These are phyloP conservation scores for Ditula angustiorana DNA, from an alignment of 2,888 invertebrate genomes.

Conservation along the genomic window DNA sequence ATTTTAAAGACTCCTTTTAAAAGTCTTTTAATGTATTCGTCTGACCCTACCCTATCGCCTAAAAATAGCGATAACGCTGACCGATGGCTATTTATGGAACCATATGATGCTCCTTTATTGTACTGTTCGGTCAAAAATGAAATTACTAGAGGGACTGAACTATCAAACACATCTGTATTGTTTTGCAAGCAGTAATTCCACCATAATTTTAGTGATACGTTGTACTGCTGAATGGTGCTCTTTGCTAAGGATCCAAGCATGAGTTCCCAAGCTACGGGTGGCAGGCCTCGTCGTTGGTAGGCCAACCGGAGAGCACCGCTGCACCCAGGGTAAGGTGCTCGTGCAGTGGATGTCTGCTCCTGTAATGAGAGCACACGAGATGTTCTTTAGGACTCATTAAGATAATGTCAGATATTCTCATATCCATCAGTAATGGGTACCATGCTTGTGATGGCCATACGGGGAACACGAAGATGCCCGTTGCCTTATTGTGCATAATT, in stretches of 20 bases:
- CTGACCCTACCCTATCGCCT: conserved; percentile 42
- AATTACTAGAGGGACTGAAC: too few relatives aligned
- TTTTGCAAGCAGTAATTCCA: conserved; percentile 26
- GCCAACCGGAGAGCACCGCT: conserved; percentile 2
- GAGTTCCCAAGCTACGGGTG: not conserved
- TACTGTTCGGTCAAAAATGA: conserved; percentile 44
- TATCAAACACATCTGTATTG: too few relatives aligned
- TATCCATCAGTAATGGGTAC: too few relatives aligned
- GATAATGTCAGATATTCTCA: too few relatives aligned
- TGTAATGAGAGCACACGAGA: too few relatives aligned
- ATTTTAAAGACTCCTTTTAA: conserved; percentile 48
- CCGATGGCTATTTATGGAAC: conserved; percentile 47
- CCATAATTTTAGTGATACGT: not conserved
- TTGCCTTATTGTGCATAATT: conserved; percentile 30
- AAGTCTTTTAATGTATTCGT: conserved; percentile 44
- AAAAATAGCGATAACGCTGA: conserved; percentile 49
- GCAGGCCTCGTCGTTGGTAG: not conserved
- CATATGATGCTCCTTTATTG: conserved; percentile 45
- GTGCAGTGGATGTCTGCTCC: not conserved
- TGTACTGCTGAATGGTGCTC: not conserved
- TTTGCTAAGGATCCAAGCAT: not conserved
- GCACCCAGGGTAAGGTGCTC: conserved; percentile 1
- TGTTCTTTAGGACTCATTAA: too few relatives aligned
- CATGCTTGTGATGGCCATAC: too few relatives aligned
- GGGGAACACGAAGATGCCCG: too few relatives aligned